A percentile compares a stretch with the other conserved stretches of the same genome.
phyloP scores from a whole-genome alignment of 1,140 invertebrate species.

The Bombus pyrosoma region DNA sequence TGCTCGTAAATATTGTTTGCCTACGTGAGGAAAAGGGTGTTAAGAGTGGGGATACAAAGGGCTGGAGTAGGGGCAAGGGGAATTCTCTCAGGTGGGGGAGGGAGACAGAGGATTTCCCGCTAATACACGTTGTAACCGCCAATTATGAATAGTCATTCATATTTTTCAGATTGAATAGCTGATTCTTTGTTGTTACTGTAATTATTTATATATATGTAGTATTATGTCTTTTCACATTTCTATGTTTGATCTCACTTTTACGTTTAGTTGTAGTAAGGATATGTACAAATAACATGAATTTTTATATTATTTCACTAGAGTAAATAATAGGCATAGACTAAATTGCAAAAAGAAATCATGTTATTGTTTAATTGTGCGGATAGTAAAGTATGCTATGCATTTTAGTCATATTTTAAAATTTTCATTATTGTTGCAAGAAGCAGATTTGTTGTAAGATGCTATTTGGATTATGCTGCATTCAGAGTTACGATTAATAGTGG shows the following conservation, averaged over 20 bases:
- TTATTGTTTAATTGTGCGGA: neutral
- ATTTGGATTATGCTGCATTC: too few species aligned
- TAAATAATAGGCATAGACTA: too few species aligned
- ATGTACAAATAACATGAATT: too few species aligned
- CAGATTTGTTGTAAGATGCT: too few species aligned
- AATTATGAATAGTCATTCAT: conserved; percentile 54
- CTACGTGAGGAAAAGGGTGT: conserved; percentile 52
- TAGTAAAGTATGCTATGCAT: neutral
- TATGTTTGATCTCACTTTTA: too few species aligned
- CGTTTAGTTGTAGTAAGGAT: too few species aligned
- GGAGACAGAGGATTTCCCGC: conserved; percentile 21
- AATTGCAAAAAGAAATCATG: neutral
- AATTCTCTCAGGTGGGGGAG: conserved; percentile 2
- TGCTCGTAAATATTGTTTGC: conserved; percentile 62
- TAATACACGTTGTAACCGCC: conserved; percentile 56
- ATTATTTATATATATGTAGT: neutral
- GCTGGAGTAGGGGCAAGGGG: conserved; percentile 8
- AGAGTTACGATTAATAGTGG: neutral
- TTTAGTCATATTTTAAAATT: neutral
- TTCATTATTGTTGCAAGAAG: neutral
- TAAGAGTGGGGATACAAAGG: conserved; percentile 40
- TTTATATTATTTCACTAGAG: too few species aligned
- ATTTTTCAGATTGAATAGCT: neutral
- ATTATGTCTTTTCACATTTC: neutral
- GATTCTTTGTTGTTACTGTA: conserved; percentile 12